Base-by-base conservation (phyloP, 2,797 vertebrate genomes). In the Eleutherodactylus coqui region DNA sequence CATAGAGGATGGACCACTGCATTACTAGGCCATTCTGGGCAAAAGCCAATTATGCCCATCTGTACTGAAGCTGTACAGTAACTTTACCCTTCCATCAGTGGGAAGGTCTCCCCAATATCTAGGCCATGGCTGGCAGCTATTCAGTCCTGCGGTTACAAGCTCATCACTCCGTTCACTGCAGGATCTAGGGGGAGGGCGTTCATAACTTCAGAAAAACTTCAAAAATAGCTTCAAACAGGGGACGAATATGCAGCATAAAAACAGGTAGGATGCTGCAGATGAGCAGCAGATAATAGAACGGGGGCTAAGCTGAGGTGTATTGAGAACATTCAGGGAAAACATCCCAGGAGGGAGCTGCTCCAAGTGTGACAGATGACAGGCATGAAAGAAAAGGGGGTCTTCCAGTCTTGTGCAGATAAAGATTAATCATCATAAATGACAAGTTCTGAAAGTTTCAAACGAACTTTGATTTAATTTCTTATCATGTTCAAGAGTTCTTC, bases 141-240 rank as follows among this genome's bases (percentile, higher is more conserved):
- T 64, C 60, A 64, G n/a, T 5, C 5, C 58, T 14, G n/a, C 58
- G 32, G 27, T 14, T 64, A 32, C 62, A 64, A 64, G 16, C n/a
- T n/a, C n/a, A 32, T 34, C 32, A 4, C 43, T 36, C 45, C 45
- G 36, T 76, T 75, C 43, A 53, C 47, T 76, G 75, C 45, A 34
- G 53, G 9, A 9, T 6, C 5, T 8, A 16, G 45, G 60, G 41
- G 47, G 79, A 16, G 17, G 27, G 8, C 4, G 9, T 34, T 81
- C 60, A 38, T 10, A 29, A 53, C 49, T 32, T 70, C 81, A 58
- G 47, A 83, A 36, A 64, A 72, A 14, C 49, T 10, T 38, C 43
- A 55, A 73, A 83, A 73, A 83, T 83, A 73, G 58, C 75, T 36
- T 77, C 75, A 53, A 38, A 77, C 29, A 34, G 0, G 16, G 1